Evolutionary conservation across 92 coral and sea anemone species (phyloP).

Genomic region (Chrysogorgia sp.): DNA sequence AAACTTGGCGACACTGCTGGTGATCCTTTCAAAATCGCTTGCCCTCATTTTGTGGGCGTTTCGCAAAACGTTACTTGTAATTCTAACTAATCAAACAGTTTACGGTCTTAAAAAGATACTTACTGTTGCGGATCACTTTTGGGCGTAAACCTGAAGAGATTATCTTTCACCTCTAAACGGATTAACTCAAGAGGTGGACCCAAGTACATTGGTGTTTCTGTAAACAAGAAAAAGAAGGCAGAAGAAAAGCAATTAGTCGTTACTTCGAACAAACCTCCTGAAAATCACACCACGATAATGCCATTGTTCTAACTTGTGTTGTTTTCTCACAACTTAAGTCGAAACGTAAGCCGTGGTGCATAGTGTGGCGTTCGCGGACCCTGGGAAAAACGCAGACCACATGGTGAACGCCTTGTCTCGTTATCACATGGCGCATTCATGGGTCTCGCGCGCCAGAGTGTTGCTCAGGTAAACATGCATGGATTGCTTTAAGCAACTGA

Average conservation of each 20-base stretch:
- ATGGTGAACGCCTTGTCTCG: conserved; percentile 5
- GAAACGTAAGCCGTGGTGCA: not conserved
- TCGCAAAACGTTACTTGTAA: not conserved
- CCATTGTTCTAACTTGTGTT: not conserved
- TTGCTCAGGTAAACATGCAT: conserved; percentile 8
- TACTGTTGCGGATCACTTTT: not conserved
- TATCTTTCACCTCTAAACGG: not conserved
- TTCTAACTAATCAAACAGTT: conserved; percentile 30
- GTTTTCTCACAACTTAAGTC: not conserved
- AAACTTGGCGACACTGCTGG: not conserved
- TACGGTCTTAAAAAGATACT: conserved; percentile 10
- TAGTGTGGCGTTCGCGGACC: not conserved
- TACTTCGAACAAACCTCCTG: not conserved
- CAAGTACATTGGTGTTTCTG: not conserved
- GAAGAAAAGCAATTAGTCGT: not conserved
- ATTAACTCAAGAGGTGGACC: conserved; percentile 8
- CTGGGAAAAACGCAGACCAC: conserved; percentile 3
- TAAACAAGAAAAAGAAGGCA: not conserved
- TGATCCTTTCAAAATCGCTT: not conserved
- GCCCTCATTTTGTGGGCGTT: no score
- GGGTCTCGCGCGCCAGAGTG: not conserved
- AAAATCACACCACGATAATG: not conserved
- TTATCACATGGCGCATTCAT: conserved; percentile 1
- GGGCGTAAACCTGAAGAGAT: conserved; percentile 18
- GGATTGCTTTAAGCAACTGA: conserved; percentile 16